Percentiles rank a stretch among this genome's conserved stretches.
Evolutionary conservation across 2,113 vertebrate genomes (phyloP).

Genomic region (Rhabdornis inornatus): DNA sequence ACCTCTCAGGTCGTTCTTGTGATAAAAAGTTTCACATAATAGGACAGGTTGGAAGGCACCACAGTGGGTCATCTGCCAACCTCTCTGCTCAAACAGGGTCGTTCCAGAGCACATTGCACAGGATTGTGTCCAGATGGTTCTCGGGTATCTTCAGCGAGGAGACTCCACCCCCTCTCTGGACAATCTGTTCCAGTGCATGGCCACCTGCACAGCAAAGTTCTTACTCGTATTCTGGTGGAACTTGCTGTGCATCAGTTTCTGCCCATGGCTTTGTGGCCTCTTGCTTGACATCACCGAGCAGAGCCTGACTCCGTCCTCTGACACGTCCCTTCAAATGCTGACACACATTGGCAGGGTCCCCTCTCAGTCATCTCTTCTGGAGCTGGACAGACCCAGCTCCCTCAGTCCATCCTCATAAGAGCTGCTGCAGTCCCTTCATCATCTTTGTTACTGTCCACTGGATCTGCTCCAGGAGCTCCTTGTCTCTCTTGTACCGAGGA

Average conservation of each 20-base stretch:
- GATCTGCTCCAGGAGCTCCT: neutral
- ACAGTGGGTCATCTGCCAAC: neutral
- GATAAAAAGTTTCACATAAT: neutral
- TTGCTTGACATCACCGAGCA: neutral
- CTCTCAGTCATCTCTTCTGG: neutral
- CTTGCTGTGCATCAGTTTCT: neutral
- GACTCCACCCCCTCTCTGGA: neutral
- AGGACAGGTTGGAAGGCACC: neutral
- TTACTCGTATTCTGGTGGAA: neutral
- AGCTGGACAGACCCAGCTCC: neutral
- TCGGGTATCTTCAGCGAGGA: neutral
- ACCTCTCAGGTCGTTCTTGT: neutral
- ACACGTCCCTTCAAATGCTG: neutral
- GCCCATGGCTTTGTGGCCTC: neutral
- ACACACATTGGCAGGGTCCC: neutral
- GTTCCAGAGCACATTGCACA: neutral
- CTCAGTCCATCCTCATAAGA: neutral
- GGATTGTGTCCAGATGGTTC: neutral
- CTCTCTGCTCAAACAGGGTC: neutral
- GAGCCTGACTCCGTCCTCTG: neutral
- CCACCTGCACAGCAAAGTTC: neutral
- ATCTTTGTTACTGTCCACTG: neutral
- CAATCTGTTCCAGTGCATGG: neutral
- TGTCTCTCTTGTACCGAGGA: neutral
- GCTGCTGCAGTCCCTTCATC: neutral